These are phyloP conservation scores for Scarus forsteni DNA, from an alignment of 2,797 vertebrate genomes.

Conservation along the genomic window DNA sequence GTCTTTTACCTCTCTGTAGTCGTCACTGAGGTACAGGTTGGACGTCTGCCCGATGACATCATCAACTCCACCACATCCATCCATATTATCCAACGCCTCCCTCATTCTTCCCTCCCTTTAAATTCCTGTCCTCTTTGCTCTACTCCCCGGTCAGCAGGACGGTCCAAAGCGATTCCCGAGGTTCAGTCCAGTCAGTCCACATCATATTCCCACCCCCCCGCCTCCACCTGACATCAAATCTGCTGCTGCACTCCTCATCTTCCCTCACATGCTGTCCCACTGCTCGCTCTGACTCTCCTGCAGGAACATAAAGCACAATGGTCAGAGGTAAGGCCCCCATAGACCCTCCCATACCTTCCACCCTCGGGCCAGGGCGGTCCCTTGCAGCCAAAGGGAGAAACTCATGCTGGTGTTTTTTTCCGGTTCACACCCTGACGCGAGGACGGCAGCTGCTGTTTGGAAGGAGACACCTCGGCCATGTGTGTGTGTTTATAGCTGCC, in stretches of 20 bases:
- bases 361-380: slow-evolving; percentile 69
- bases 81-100: slow-evolving; percentile 77
- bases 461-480: slow-evolving; percentile 63
- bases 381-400: slow-evolving; percentile 60
- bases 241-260: slow-evolving; percentile 28
- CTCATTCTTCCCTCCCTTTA: slow-evolving; percentile 58
- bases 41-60: slow-evolving; percentile 86
- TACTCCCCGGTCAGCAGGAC: slow-evolving; percentile 37
- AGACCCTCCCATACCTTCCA: slow-evolving; percentile 77
- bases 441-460: slow-evolving; percentile 78
- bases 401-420: slow-evolving; percentile 38
- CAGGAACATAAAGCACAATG: slow-evolving; percentile 64
- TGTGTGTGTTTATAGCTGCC: slow-evolving; percentile 32
- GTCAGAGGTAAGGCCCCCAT: slow-evolving; percentile 73
- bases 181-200: slow-evolving; percentile 40
- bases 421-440: slow-evolving; percentile 61
- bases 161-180: slow-evolving; percentile 44
- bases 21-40: slow-evolving; percentile 79
- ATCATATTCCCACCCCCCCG: slow-evolving; percentile 40
- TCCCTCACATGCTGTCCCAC: slow-evolving; percentile 55
- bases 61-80: slow-evolving; percentile 84
- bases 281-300: slow-evolving; percentile 41
- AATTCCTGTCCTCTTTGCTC: slow-evolving; percentile 37
- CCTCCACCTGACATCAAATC: slow-evolving; percentile 15
- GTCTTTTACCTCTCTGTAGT: slow-evolving; percentile 93